Base-by-base conservation (phyloP, 2,888 invertebrate genomes). In the Dione juno region DNA sequence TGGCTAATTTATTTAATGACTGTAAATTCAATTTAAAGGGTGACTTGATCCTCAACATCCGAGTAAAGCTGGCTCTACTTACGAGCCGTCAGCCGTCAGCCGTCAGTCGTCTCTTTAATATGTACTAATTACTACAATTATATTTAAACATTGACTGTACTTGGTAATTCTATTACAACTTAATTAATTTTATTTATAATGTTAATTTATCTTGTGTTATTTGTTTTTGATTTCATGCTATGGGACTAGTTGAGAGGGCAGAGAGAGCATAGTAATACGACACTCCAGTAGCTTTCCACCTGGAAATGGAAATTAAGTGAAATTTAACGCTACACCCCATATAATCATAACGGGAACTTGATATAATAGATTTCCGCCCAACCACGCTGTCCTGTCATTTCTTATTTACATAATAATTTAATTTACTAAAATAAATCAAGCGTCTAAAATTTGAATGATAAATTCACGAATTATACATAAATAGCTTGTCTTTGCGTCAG, bases 1-100 rank as follows among this genome's bases (percentile, higher is more conserved):
- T 57, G 66, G n/a, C 64, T 64, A 61, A 67, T 67, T 71, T 67
- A 64, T 70, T 65, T 70, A 64, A 67, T 67, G 67, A 45, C 50
- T 67, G 58, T 19, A 59, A 70, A 70, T 65, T 73, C 16, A 68
- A 66, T 73, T 70, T 66, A 57, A 28, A 70, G 50, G 67, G 45
- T 28, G 21, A 28, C 28, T 61, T 66, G 52, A 45, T 19, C 70
- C 58, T 50, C 35, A 41, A 57, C 57, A 40, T 66, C 52, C 14
- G 37, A 70, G 48, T 59, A 21, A 10, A 37, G 57, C 57, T 57
- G 0, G 37, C 6, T 11, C 10, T 9, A 8, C 57, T 57, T 11
- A 57, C 35, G 37, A 10, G 16, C 61, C 45, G n/a, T 11, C 28
- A 10, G 28, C 21, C 1, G 11, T n/a, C n/a, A 10, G 16, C 61